Evolutionary conservation across 2,797 vertebrate species (phyloP), one percentile per base, ranked within the genome.

Genomic region (Aldrovandia affinis): DNA sequence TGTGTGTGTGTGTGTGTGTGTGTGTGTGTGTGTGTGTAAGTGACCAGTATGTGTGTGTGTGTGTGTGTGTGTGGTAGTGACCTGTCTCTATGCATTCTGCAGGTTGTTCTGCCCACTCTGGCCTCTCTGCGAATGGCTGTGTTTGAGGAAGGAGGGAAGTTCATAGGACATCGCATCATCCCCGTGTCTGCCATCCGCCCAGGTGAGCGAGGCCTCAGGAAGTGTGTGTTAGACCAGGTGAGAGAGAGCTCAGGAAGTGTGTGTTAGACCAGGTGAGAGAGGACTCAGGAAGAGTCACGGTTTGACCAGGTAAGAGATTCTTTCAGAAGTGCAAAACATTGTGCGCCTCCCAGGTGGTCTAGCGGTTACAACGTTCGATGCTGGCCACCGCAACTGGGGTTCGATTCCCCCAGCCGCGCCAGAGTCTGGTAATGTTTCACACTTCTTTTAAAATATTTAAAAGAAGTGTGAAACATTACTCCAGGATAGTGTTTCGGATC

Each of bases 101-200:
- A 97, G 97, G 96, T 97, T 0, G 96, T 97, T 85, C 92, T 97
- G 52, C 97, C 97, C 86, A 95, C 96, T 42, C 91, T 97, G 85
- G 94, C 97, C 3, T 97, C 96, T 78, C 88, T 97, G 78, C 95
- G 97, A 91, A 93, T 97, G 90, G 96, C 96, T 15, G 96, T 94
- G 47, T 97, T 97, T 91, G 97, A 97, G 89, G 97, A 97, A 94
- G 96, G 97, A 87, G 96, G 97, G 28, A 97, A 97, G 87, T 97
- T 97, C 87, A 97, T 97, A 0, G 97, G 97, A n/a, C 97, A 97
- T 83, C 94, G 97, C 80, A 95, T 97, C 91, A 91, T 97, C 84
- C 96, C 97, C 0, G 96, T 97, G n/a, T 96, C 95, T 85, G 96
- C 97, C 47, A 95, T 97, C 87, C 92, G 97, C 57, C 97, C 97